phyloP scores from a whole-genome alignment of 2,888 invertebrate species.

The Drosophila subsilvestris region DNA sequence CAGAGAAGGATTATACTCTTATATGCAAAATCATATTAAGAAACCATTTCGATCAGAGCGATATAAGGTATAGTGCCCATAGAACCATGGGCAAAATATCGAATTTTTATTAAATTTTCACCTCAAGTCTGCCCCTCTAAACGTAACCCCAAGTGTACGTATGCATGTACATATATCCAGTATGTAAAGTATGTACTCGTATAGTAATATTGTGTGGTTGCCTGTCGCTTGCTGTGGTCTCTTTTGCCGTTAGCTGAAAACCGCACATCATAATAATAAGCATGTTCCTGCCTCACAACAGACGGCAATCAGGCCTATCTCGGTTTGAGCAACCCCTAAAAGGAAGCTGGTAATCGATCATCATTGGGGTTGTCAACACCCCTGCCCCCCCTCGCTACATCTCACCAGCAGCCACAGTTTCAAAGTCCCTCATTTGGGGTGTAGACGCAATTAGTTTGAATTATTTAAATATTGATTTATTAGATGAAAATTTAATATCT shows the following conservation, averaged over 20 bases:
- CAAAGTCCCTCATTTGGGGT: background rate
- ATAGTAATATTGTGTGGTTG: background rate
- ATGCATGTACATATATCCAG: too few relatives aligned
- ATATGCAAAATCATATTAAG: too few relatives aligned
- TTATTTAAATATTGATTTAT: constrained; percentile 76
- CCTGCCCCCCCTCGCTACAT: background rate
- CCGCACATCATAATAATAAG: constrained; percentile 23
- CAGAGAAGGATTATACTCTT: too few relatives aligned
- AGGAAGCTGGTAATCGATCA: constrained; percentile 61
- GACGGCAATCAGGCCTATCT: background rate
- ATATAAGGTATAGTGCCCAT: too few relatives aligned
- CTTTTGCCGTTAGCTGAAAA: background rate
- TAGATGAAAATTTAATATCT: constrained; percentile 64
- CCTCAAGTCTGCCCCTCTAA: too few relatives aligned
- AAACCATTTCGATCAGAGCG: too few relatives aligned
- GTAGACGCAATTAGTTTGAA: constrained; percentile 61
- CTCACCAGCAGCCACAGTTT: background rate
- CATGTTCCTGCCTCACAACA: background rate
- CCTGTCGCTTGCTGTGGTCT: background rate
- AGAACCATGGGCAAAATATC: too few relatives aligned
- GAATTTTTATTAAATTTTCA: too few relatives aligned
- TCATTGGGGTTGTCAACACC: constrained; percentile 17
- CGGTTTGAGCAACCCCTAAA: constrained; percentile 41
- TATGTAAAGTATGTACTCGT: background rate
- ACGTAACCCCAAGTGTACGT: too few relatives aligned